phyloP scores from a whole-genome alignment of 2,888 invertebrate species.

The Xestia ashworthii region DNA sequence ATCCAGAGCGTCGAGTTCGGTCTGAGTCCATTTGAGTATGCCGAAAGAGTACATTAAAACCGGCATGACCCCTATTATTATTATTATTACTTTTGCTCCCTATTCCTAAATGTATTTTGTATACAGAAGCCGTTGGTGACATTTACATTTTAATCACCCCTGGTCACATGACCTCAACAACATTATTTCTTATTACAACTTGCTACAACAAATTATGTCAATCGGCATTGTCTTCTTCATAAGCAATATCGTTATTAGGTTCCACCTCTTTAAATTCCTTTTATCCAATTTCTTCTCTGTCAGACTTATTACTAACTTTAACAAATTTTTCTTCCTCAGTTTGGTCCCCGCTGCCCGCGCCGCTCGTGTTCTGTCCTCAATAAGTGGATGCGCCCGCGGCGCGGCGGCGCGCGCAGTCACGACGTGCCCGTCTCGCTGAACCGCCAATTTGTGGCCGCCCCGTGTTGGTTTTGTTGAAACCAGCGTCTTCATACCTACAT shows the following conservation, averaged over 20 bases:
- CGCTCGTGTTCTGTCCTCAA: slow-evolving; percentile 64
- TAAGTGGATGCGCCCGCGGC: slow-evolving; percentile 79
- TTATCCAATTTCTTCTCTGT: not conserved
- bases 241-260: not conserved
- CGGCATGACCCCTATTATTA: no score
- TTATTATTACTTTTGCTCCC: no score
- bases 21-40: no score
- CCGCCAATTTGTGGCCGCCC: slow-evolving; percentile 90
- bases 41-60: no score
- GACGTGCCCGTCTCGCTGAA: slow-evolving; percentile 86
- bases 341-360: slow-evolving; percentile 68
- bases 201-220: not conserved
- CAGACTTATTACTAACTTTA: not conserved
- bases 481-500: slow-evolving; percentile 87
- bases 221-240: not conserved
- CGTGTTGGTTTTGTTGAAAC: slow-evolving; percentile 90
- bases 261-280: not conserved
- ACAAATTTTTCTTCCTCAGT: not conserved
- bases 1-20: no score
- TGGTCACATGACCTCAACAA: not conserved
- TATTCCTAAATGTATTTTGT: no score
- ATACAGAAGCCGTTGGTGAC: no score
- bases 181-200: not conserved
- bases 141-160: not conserved
- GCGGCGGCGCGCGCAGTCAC: slow-evolving; percentile 85